Base-by-base conservation (phyloP, 1,140 invertebrate genomes). In the Lepidurus arcticus region DNA sequence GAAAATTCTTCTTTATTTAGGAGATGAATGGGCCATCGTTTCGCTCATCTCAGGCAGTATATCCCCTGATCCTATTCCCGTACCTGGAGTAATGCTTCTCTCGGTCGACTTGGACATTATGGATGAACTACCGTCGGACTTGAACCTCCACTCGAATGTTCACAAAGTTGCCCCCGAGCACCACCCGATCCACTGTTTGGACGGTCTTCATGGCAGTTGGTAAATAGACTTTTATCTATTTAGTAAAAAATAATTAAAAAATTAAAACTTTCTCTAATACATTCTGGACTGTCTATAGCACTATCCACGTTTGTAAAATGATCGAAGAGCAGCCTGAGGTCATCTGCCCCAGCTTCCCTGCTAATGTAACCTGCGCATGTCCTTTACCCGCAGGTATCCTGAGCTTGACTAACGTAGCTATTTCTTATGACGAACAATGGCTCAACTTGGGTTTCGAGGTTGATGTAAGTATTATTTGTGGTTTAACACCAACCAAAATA, bases 181-280 rank as follows among this genome's bases (percentile, higher is more conserved):
- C 76, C 65, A 24, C 44, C 24, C 45, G 13, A 45, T 76, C n/a
- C 76, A 45, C 24, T 76, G 76, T 24, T 11, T 76, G 4, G 65
- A 76, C 16, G 76, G 76, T 42, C 45, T 76, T 21, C 24, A 45
- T 44, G 76, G 76, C 1, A 76, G 11, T 11, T 76, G 76, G 76
- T 76, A 76, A 44, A 45, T 47, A 76, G n/a, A 21, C 10, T 11
- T 24, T 16, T 47, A 75, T 7, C 34, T 42, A 1, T n/a, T 13
- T 26, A 75, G 34, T 74, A 74, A 16, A 13, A 24, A 74, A 26
- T 3, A 74, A 24, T 7, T 74, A 43, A 42, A 34, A 13, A 42
- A 34, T 74, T 24, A 24, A 74, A 0, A 11, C 5, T 7, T 74
- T 75, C 10, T 45, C 44, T 8, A 11, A 34, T 1, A 13, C n/a